Base-by-base conservation (phyloP, 2,797 vertebrate genomes). In the Galago senegalensis region DNA sequence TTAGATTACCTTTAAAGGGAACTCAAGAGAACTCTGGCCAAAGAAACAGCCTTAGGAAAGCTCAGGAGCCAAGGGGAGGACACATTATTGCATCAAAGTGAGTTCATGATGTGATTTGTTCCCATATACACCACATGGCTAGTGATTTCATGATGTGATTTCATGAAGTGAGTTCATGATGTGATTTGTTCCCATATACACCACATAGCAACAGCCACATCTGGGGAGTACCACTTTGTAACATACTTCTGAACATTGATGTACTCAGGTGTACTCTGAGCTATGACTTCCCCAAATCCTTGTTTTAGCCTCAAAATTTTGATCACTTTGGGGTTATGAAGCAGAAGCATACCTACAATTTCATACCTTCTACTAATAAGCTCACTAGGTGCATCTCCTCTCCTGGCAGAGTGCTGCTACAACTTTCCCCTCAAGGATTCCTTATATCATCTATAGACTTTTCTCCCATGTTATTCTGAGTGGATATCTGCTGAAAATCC, bases 1-100 rank as follows among this genome's bases (percentile, higher is more conserved):
- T 86, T 58, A 27, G 58, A 63, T 61, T 20, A 46, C 34, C 13
- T 88, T 73, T 91, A 81, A 31, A 69, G 61, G 4, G 4, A 40
- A 17, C 69, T 92, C 56, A 73, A 86, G 58, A 60, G 75, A 58
- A 80, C 56, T 70, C 72, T 95, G 37, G 23, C 43, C 43, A 65
- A 49, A 76, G 76, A 93, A 75, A 93, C 29, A 37, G 53, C 27
- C 49, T 96, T 91, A 67, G 29, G 65, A 63, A 89, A 73, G 46
- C 14, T 69, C n/a, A 63, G 49, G 43, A 27, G 53, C 34, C 69
- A 77, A 58, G 49, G 11, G 49, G 60, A 77, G 29, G 21, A 69
- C 77, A 76, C 29, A 88, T 60, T 61, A 67, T 16, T 14, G 23
- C 25, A 46, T 87, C 29, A 37, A 58, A n/a, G 23, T 75, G 40